These are phyloP conservation scores for Sapajus apella DNA, from an alignment of 2,113 vertebrate genomes.

Conservation along the genomic window DNA sequence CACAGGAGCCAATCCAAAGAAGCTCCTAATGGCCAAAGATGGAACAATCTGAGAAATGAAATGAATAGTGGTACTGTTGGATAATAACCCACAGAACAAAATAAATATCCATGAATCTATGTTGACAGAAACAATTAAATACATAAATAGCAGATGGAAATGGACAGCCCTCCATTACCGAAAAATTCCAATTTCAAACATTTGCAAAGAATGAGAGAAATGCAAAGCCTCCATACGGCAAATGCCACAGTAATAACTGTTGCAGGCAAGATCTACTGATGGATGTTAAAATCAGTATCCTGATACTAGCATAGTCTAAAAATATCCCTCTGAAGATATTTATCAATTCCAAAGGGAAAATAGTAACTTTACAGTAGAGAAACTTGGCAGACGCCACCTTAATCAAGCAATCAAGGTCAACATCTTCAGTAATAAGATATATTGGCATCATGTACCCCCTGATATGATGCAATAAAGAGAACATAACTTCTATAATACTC, in stretches of 20 bases:
- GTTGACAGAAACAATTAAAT: background rate
- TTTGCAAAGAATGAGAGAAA: constrained; percentile 9
- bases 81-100: background rate
- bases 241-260: background rate
- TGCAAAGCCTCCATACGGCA: background rate
- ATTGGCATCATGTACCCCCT: background rate
- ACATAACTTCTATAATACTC: background rate
- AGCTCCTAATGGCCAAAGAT: background rate
- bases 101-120: background rate
- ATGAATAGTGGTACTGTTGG: background rate
- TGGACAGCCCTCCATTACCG: background rate
- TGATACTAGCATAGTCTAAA: background rate
- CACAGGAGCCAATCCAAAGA: background rate
- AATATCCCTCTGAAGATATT: background rate
- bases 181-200: constrained; percentile 21
- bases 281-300: constrained; percentile 26
- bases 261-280: background rate
- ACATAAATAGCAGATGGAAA: background rate
- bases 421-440: background rate
- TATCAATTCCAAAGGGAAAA: constrained; percentile 5
- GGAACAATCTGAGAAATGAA: constrained; percentile 7
- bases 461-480: background rate
- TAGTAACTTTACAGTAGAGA: background rate
- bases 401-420: background rate
- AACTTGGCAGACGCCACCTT: background rate